These are phyloP conservation scores for Zhuqinia jingwanae DNA, from an alignment of 2,888 invertebrate species.

Conservation along the genomic window DNA sequence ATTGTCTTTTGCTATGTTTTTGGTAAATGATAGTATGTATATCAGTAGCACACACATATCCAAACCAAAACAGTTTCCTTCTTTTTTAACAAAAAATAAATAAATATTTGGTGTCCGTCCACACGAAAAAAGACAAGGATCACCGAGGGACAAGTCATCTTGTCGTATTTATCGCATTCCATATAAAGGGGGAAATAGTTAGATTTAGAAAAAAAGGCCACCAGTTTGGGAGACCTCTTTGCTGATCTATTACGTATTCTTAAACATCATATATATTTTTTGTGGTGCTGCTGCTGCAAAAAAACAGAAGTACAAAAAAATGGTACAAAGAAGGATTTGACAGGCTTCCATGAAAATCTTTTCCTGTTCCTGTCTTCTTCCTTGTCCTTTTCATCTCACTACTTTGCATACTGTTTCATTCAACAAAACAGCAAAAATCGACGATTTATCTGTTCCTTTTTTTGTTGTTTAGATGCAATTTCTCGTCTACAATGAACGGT, in stretches of 20 bases:
- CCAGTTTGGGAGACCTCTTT: conserved; percentile 13
- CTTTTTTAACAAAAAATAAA: too few relatives aligned
- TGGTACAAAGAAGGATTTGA: conserved; percentile 2
- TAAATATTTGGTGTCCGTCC: conserved; percentile 37
- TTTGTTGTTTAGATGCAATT: too few relatives aligned
- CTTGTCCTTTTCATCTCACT: neutral
- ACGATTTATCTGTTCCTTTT: conserved; percentile 53
- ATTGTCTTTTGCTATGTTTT: conserved; percentile 13
- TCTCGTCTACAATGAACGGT: neutral
- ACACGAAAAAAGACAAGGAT: conserved; percentile 3
- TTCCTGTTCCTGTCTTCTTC: conserved; percentile 11
- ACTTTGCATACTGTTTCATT: conserved; percentile 9
- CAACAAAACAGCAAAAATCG: conserved; percentile 36
- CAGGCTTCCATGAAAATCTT: conserved; percentile 20
- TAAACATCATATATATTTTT: too few relatives aligned
- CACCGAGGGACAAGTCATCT: conserved; percentile 20
- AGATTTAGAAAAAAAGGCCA: conserved; percentile 10
- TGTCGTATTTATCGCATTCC: conserved; percentile 30
- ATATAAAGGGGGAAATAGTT: neutral
- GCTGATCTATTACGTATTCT: neutral
- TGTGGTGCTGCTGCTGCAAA: neutral
- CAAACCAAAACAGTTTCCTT: neutral
- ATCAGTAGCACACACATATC: neutral
- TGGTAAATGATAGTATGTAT: conserved; percentile 3
- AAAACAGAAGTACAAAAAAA: neutral